A percentile compares a stretch with the other conserved stretches of the same genome.
Evolutionary conservation across 2,113 vertebrate genomes (phyloP).

Genomic region (Chelonoidis abingdonii): DNA sequence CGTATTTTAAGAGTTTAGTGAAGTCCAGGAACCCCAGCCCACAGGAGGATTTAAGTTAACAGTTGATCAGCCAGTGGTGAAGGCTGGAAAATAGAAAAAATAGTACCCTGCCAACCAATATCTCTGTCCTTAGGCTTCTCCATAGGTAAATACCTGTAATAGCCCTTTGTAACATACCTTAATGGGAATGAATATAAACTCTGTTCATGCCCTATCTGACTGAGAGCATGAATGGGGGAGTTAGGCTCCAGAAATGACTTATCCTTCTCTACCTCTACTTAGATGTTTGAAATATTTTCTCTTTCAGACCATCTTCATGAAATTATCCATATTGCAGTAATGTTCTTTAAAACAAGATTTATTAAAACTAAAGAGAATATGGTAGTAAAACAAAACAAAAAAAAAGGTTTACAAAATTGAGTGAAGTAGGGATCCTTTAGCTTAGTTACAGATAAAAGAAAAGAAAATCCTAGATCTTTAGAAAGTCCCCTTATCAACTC

Average conservation of each 20-base stretch:
- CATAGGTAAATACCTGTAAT: background rate
- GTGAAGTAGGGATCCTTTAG: background rate
- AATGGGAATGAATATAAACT: background rate
- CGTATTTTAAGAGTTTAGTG: background rate
- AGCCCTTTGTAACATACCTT: background rate
- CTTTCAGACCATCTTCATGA: background rate
- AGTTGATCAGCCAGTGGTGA: background rate
- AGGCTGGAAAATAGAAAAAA: background rate
- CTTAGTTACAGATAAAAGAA: background rate
- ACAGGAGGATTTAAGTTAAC: background rate
- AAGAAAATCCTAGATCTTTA: background rate
- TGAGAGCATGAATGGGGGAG: background rate
- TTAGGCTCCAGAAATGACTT: background rate
- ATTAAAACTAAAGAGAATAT: background rate
- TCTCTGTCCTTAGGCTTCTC: background rate
- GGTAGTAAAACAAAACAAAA: background rate
- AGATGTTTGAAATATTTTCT: background rate
- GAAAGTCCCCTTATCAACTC: background rate
- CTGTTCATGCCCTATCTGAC: background rate
- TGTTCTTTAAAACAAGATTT: background rate
- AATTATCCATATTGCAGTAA: background rate
- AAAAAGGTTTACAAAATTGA: background rate
- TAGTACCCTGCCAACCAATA: accelerated
- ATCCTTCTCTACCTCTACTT: background rate
- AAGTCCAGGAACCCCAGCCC: background rate